These are phyloP conservation scores for Schizothorax lantsangensis DNA, from an alignment of 2,797 vertebrate genomes.

Conservation along the genomic window DNA sequence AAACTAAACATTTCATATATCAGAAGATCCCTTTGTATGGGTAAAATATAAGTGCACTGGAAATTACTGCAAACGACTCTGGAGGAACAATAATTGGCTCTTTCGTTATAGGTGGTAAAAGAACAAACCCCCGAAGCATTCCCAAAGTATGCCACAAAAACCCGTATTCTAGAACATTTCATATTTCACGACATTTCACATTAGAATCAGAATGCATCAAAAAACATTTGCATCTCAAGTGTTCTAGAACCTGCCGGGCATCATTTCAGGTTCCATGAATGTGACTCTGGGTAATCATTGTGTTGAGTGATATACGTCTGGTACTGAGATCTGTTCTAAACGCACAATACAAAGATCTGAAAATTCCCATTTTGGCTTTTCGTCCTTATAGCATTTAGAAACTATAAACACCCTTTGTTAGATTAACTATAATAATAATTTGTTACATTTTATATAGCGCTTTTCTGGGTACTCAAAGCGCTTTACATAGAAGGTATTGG, in stretches of 20 bases:
- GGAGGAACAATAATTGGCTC: slow-evolving; percentile 15
- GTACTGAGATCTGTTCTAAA: neutral
- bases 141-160: slow-evolving; percentile 27
- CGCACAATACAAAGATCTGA: neutral
- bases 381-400: neutral
- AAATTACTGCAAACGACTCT: slow-evolving; percentile 34
- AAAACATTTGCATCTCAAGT: slow-evolving; percentile 24
- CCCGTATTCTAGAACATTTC: slow-evolving; percentile 33
- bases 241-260: slow-evolving; percentile 12
- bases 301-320: neutral
- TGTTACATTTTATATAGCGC: too few relatives aligned
- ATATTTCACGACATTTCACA: neutral
- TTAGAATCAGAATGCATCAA: slow-evolving; percentile 16
- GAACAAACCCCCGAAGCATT: slow-evolving; percentile 20
- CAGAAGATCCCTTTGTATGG: slow-evolving; percentile 27
- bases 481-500: neutral
- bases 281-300: slow-evolving; percentile 33
- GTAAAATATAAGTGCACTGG: slow-evolving; percentile 40
- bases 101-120: neutral
- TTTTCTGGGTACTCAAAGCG: too few relatives aligned
- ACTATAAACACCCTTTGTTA: neutral
- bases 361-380: slow-evolving; percentile 35
- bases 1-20: slow-evolving; percentile 18
- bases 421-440: neutral
- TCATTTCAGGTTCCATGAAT: slow-evolving; percentile 6